Percentiles rank a stretch among this genome's conserved stretches.
Evolutionary conservation across 2,797 vertebrate species (phyloP).

Genomic region (Spinibarbus caldwelli): DNA sequence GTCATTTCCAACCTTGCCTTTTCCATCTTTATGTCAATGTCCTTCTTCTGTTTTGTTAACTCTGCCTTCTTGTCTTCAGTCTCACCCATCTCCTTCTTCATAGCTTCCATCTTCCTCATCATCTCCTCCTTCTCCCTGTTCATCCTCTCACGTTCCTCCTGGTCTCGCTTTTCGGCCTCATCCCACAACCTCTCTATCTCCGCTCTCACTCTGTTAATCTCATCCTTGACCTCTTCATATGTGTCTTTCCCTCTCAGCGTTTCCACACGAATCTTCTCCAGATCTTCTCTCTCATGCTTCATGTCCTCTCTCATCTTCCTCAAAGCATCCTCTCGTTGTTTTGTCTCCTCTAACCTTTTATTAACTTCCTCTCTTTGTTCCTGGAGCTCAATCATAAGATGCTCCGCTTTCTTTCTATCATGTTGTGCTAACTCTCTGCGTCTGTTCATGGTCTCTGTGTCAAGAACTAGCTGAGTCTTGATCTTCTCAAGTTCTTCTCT

Average conservation of each 20-base stretch:
- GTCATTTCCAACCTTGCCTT: constrained; percentile 54
- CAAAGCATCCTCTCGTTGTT: constrained; percentile 38
- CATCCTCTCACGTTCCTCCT: constrained; percentile 47
- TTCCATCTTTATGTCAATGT: constrained; percentile 58
- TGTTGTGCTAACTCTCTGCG: constrained; percentile 20
- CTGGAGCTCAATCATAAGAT: constrained; percentile 39
- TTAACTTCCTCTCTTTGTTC: constrained; percentile 48
- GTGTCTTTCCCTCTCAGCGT: constrained; percentile 40
- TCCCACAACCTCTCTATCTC: constrained; percentile 66
- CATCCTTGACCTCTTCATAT: constrained; percentile 58
- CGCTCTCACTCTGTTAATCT: constrained; percentile 60
- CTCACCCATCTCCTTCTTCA: constrained; percentile 48
- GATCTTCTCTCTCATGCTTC: constrained; percentile 45
- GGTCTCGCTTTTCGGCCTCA: constrained; percentile 55
- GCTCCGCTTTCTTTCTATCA: constrained; percentile 42
- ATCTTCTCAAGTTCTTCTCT: constrained; percentile 52
- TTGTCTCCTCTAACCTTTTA: constrained; percentile 47
- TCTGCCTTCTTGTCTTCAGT: constrained; percentile 50
- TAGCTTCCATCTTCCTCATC: constrained; percentile 50
- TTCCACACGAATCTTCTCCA: constrained; percentile 45
- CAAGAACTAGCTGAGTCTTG: constrained; percentile 29
- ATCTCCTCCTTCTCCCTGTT: constrained; percentile 53
- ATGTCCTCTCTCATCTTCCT: constrained; percentile 51
- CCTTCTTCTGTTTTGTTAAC: constrained; percentile 57
- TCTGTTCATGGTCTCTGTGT: constrained; percentile 44